These are phyloP conservation scores for Drosophila buzzatii DNA, from an alignment of 2,888 invertebrate genomes.

Conservation along the genomic window DNA sequence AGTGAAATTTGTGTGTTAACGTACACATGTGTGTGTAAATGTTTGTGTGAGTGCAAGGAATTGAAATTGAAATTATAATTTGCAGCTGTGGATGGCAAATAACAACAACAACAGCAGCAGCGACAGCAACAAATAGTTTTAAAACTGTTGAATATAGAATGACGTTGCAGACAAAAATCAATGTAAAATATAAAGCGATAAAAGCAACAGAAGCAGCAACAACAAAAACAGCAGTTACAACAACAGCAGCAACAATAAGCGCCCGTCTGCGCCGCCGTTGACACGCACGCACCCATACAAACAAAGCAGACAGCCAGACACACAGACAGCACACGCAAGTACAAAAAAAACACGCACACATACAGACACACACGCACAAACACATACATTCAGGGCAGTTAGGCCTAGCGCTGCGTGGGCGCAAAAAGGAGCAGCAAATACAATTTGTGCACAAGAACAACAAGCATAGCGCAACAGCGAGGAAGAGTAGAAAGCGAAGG, in stretches of 20 bases:
- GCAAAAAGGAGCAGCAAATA: slow-evolving; percentile 29
- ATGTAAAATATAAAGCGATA: slow-evolving; percentile 73
- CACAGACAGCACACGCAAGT: slow-evolving; percentile 19
- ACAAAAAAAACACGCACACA: slow-evolving; percentile 17
- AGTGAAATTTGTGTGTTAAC: slow-evolving; percentile 39
- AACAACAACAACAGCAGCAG: slow-evolving; percentile 9
- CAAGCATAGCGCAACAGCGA: slow-evolving; percentile 30
- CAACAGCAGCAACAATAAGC: slow-evolving; percentile 36
- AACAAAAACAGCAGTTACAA: slow-evolving; percentile 26
- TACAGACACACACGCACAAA: slow-evolving; percentile 16
- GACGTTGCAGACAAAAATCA: slow-evolving; percentile 80
- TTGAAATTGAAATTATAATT: slow-evolving; percentile 36
- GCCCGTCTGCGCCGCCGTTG: slow-evolving; percentile 46
- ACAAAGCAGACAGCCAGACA: slow-evolving; percentile 33
- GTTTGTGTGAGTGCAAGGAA: slow-evolving; percentile 4
- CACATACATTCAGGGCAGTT: slow-evolving; percentile 16
- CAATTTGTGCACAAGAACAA: slow-evolving; percentile 31
- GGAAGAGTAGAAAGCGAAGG: slow-evolving; percentile 9
- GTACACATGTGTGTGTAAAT: background rate
- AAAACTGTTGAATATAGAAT: slow-evolving; percentile 83
- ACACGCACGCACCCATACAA: slow-evolving; percentile 44
- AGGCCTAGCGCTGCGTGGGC: slow-evolving; percentile 29
- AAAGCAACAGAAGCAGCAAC: slow-evolving; percentile 51
- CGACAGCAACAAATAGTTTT: slow-evolving; percentile 40
- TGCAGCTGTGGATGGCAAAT: slow-evolving; percentile 19